Evolutionary conservation across 2,113 vertebrate genomes (phyloP).

Genomic region (Loxodonta africana): DNA sequence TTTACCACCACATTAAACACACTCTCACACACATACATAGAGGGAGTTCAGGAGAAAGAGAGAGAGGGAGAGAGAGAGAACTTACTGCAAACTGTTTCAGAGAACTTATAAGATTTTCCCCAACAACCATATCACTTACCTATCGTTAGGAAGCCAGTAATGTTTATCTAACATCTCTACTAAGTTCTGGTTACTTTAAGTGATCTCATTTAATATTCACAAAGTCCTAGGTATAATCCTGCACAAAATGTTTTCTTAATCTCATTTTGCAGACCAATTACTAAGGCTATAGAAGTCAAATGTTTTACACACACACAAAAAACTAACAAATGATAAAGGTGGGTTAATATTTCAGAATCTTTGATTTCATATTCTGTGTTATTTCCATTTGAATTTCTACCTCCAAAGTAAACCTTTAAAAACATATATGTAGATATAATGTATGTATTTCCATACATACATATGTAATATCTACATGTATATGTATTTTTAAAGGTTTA

Average conservation of each 20-base stretch:
- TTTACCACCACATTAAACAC: slow-evolving; percentile 20
- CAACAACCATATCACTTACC: neutral
- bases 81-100: neutral
- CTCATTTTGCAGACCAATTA: neutral
- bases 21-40: no score
- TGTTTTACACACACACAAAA: neutral
- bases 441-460: no score
- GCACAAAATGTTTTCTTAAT: neutral
- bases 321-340: neutral
- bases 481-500: no score
- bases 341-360: neutral
- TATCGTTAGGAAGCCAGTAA: neutral
- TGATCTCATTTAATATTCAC: neutral
- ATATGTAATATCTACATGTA: no score
- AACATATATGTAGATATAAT: neutral
- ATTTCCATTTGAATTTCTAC: neutral
- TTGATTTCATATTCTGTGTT: neutral
- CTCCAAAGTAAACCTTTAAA: neutral
- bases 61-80: neutral
- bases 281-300: neutral
- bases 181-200: neutral
- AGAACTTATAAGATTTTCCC: neutral
- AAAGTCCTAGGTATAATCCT: neutral
- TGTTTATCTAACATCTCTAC: neutral
- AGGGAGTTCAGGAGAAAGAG: neutral